Percentiles rank a stretch among this genome's conserved stretches.
phyloP scores from a whole-genome alignment of 1,140 invertebrate species.

The Popillia japonica region DNA sequence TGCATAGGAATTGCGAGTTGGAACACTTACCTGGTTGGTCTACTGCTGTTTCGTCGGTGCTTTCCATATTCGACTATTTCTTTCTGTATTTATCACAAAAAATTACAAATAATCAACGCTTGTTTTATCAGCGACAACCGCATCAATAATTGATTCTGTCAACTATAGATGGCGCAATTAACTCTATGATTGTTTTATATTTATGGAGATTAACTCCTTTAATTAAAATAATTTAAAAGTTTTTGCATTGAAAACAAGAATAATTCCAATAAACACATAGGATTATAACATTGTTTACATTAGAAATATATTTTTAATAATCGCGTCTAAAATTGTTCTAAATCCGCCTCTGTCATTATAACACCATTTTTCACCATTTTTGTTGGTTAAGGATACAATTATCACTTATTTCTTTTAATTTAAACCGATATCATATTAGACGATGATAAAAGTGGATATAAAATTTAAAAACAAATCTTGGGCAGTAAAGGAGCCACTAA shows the following conservation, averaged over 20 bases:
- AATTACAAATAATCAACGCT: background rate
- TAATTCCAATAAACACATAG: too few species aligned
- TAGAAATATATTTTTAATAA: too few species aligned
- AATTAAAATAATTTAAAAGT: too few species aligned
- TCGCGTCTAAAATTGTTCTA: too few species aligned
- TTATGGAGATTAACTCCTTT: too few species aligned
- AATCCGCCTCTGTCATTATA: too few species aligned
- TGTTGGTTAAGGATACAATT: background rate
- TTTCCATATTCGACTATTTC: slow-evolving; percentile 30
- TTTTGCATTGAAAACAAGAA: too few species aligned
- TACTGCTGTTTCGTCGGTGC: background rate
- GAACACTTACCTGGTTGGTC: slow-evolving; percentile 23
- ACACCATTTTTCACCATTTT: background rate
- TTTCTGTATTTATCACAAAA: background rate
- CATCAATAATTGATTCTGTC: background rate
- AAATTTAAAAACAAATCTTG: slow-evolving; percentile 2
- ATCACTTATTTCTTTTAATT: background rate
- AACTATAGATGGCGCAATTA: slow-evolving; percentile 12
- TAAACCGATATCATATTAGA: background rate
- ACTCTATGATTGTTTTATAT: too few species aligned
- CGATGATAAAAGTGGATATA: slow-evolving; percentile 15
- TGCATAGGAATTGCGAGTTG: background rate
- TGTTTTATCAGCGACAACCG: slow-evolving; percentile 15
- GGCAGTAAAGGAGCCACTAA: background rate
- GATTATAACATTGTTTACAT: too few species aligned